Evolutionary conservation across 2,113 vertebrate genomes (phyloP), one percentile per base, ranked within the genome.

Genomic region (Delphinus delphis): DNA sequence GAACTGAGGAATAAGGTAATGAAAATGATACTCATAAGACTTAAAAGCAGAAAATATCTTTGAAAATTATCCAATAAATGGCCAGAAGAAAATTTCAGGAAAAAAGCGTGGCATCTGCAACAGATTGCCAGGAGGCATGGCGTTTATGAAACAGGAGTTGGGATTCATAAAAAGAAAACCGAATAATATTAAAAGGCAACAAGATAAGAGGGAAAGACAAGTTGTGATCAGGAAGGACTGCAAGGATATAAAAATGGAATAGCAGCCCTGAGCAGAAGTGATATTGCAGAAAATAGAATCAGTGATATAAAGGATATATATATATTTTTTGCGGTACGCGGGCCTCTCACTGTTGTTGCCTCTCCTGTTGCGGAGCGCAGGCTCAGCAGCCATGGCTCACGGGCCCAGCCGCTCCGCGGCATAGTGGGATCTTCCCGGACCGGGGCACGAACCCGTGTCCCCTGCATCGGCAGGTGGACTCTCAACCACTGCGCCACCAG

Each of bases 61-160:
- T 71, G 20, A 77, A 95, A 90, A 71, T 96, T 90, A 74, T 74
- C 5, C 74, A 90, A 58, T 62, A 81, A 91, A 71, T 91, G 26
- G 25, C 10, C 28, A 77, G 41, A 85, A 71, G n/a, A 89, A 86
- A 89, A 63, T 79, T 95, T 68, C 23, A 79, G 38, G 20, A 31
- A 83, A 63, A 68, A 81, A 26, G 0, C 18, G 25, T 53, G 21
- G 31, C 8, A n/a, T 67, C 25, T 85, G 50, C 36, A 88, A 60
- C 28, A 73, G 26, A 62, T 60, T 89, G 11, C 15, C 67, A 95
- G 2, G 21, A 96, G 44, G 2, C 36, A 31, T 53, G 31, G 13
- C 14, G 36, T 74, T 93, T 87, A 44, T 53, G 44, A 47, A 93
- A 47, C 8, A 84, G 28, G 5, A 79, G 23, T 20, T 95, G 33